Evolutionary conservation across 1,140 invertebrate species (phyloP).

Genomic region (Drosophila cardini): DNA sequence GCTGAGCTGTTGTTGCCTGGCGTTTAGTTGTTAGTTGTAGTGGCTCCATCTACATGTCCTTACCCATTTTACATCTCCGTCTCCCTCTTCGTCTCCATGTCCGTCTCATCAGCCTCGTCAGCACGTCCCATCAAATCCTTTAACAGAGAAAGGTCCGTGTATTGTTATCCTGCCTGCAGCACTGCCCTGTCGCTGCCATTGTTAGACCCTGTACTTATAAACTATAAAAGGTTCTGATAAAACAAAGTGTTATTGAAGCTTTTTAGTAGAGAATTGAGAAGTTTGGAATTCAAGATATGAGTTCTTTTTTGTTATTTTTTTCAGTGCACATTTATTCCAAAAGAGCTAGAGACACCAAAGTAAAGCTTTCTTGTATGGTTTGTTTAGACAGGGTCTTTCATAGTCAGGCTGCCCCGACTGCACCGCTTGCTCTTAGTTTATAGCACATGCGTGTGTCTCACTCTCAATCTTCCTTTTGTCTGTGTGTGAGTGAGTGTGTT

Average conservation of each 20-base stretch:
- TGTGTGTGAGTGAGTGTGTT: background rate
- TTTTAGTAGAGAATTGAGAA: no score
- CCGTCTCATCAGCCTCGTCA: conserved; percentile 43
- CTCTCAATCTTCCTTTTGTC: background rate
- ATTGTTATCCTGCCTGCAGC: conserved; percentile 50
- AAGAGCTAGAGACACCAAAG: no score
- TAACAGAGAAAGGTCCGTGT: conserved; percentile 8
- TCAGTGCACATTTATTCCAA: no score
- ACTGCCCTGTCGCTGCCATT: conserved; percentile 26
- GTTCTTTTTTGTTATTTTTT: no score
- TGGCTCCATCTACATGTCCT: conserved; percentile 24
- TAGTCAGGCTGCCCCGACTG: conserved; percentile 30
- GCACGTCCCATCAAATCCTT: conserved; percentile 48
- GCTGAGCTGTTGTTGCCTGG: conserved; percentile 55
- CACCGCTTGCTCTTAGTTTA: conserved; percentile 42
- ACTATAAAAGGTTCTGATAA: no score
- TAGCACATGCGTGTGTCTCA: conserved; percentile 9
- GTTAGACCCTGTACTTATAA: conserved; percentile 1
- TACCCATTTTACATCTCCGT: background rate
- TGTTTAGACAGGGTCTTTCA: no score
- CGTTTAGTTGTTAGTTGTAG: conserved; percentile 49
- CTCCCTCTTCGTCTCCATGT: conserved; percentile 15
- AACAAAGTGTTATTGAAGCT: no score
- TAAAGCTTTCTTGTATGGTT: no score
- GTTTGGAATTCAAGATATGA: no score